A percentile compares a stretch with the other conserved stretches of the same genome.
phyloP scores from a whole-genome alignment of 2,888 invertebrate genomes.

The Andrena marginata region DNA sequence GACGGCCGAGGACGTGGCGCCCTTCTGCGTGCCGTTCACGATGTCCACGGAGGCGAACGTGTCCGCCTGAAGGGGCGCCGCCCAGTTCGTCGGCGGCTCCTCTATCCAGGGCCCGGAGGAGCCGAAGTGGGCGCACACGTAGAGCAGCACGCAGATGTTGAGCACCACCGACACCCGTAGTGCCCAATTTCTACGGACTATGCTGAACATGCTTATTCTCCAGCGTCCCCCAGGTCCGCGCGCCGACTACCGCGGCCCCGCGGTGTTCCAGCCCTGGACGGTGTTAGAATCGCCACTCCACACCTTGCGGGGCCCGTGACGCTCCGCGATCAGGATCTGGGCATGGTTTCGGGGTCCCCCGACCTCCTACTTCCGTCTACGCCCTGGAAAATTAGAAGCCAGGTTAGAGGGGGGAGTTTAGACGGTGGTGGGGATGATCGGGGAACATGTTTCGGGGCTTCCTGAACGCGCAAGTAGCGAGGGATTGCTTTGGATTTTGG shows the following conservation, averaged over 20 bases:
- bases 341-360: slow-evolving; percentile 31
- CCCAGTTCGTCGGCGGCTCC: slow-evolving; percentile 80
- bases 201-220: slow-evolving; percentile 79
- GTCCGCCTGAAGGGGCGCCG: slow-evolving; percentile 83
- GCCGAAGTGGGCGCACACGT: slow-evolving; percentile 89
- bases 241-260: slow-evolving; percentile 23
- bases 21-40: slow-evolving; percentile 64
- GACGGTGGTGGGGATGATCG: not conserved
- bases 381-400: slow-evolving; percentile 22
- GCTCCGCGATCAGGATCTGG: slow-evolving; percentile 61
- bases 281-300: slow-evolving; percentile 41
- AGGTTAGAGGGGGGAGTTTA: not conserved
- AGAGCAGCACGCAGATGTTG: slow-evolving; percentile 90
- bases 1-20: slow-evolving; percentile 42
- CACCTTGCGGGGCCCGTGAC: slow-evolving; percentile 45
- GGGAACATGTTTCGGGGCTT: not conserved
- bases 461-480: too few species aligned
- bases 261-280: not conserved
- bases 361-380: slow-evolving; percentile 29
- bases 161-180: slow-evolving; percentile 91
- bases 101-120: slow-evolving; percentile 84
- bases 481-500: too few species aligned
- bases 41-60: slow-evolving; percentile 83
- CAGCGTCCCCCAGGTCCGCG: slow-evolving; percentile 58
- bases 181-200: slow-evolving; percentile 89